These are phyloP conservation scores for Falcunculus frontatus DNA, from an alignment of 2,113 vertebrate genomes.

Conservation along the genomic window DNA sequence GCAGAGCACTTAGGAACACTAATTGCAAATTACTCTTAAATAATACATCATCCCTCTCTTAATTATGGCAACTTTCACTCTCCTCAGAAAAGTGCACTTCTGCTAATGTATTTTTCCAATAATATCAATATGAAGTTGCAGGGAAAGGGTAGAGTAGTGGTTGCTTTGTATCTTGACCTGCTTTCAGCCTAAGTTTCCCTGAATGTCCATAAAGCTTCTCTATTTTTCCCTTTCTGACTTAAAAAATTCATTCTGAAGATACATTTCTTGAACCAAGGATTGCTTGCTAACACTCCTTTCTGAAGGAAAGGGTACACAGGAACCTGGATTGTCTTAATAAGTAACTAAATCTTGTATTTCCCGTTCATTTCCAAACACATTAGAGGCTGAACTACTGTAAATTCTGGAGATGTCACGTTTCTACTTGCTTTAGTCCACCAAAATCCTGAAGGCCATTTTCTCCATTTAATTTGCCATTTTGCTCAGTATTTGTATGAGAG, in stretches of 20 bases:
- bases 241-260: not conserved
- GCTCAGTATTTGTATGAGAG: not conserved
- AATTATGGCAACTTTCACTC: slow-evolving; percentile 25
- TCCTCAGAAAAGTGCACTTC: not conserved
- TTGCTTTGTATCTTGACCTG: not conserved
- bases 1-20: slow-evolving; percentile 28
- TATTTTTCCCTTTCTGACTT: not conserved
- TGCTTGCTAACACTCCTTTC: not conserved
- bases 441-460: not conserved
- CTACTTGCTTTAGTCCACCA: not conserved
- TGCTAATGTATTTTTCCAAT: slow-evolving; percentile 34
- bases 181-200: not conserved
- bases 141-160: not conserved
- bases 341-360: not conserved
- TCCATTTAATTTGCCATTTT: not conserved
- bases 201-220: not conserved
- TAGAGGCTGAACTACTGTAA: not conserved
- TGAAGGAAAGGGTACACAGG: not conserved
- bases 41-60: slow-evolving; percentile 24
- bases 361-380: not conserved
- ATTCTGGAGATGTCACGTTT: not conserved
- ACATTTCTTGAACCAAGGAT: not conserved
- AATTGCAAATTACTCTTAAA: slow-evolving; percentile 59
- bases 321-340: not conserved
- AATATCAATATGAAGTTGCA: slow-evolving; percentile 11